phyloP scores from a whole-genome alignment of 2,888 invertebrate species.

The Crepidodera aurea region DNA sequence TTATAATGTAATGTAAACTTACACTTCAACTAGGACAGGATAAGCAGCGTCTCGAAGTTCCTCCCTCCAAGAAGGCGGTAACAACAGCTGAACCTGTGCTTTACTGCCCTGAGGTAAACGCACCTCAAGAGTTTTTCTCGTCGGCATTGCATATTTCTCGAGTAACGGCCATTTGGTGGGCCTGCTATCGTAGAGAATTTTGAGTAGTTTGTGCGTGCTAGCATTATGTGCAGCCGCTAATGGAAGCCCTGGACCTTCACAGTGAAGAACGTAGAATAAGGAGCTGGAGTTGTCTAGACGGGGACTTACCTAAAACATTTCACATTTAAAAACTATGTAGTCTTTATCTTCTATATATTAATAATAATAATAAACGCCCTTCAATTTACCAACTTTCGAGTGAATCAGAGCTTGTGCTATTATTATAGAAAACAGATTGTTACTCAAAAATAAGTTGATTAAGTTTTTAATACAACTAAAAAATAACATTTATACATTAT shows the following conservation, averaged over 20 bases:
- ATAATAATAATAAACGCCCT: too few species aligned
- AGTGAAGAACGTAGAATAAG: slow-evolving; percentile 79
- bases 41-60: slow-evolving; percentile 87
- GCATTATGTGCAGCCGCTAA: slow-evolving; percentile 81
- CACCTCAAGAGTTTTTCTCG: slow-evolving; percentile 83
- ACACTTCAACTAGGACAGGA: slow-evolving; percentile 89
- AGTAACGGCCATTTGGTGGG: slow-evolving; percentile 67
- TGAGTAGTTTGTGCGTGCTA: slow-evolving; percentile 77
- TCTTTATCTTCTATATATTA: too few species aligned
- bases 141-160: slow-evolving; percentile 83
- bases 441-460: too few species aligned
- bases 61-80: slow-evolving; percentile 89
- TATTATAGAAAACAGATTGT: too few species aligned
- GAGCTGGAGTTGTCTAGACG: slow-evolving; percentile 49
- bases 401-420: too few species aligned
- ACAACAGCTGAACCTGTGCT: slow-evolving; percentile 86
- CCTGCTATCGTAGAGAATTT: slow-evolving; percentile 80
- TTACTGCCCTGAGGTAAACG: slow-evolving; percentile 83
- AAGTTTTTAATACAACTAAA: too few species aligned
- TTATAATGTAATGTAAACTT: too few species aligned
- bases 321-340: too few species aligned
- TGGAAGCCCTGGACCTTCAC: slow-evolving; percentile 92
- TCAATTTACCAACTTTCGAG: too few species aligned
- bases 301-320: slow-evolving; percentile 56
- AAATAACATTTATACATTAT: too few species aligned